phyloP scores from a whole-genome alignment of 2,888 invertebrate species.

The Ennomos fuscantarius region DNA sequence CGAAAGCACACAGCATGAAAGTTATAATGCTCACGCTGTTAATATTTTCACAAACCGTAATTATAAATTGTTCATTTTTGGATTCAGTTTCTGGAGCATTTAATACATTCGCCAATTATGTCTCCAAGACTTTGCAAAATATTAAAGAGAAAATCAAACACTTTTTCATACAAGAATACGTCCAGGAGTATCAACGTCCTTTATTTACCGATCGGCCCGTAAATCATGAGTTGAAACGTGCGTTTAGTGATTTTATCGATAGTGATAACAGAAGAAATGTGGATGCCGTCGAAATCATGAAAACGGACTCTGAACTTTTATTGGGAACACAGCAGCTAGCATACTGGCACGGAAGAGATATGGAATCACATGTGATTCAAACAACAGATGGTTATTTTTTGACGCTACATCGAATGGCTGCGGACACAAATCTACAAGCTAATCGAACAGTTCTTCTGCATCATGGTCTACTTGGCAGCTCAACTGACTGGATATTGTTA shows the following conservation, averaged over 20 bases:
- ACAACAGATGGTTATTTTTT: constrained; percentile 67
- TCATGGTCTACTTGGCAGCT: constrained; percentile 71
- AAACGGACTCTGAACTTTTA: constrained; percentile 18
- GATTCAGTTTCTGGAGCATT: constrained; percentile 42
- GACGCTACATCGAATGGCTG: constrained; percentile 58
- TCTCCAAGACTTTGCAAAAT: constrained; percentile 1
- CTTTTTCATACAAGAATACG: constrained; percentile 1
- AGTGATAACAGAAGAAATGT: background rate
- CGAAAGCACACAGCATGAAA: constrained; percentile 36
- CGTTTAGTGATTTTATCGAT: constrained; percentile 8
- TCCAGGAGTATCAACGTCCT: background rate
- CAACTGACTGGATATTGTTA: constrained; percentile 72
- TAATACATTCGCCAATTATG: constrained; percentile 2
- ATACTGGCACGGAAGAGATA: constrained; percentile 56
- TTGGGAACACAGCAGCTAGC: constrained; percentile 63
- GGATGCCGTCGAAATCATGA: background rate
- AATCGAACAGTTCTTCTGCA: constrained; percentile 61
- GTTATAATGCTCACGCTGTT: constrained; percentile 32
- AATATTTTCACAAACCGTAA: constrained; percentile 38
- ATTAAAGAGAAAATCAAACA: constrained; percentile 9
- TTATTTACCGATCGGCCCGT: constrained; percentile 7
- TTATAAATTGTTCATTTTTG: constrained; percentile 45
- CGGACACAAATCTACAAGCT: background rate
- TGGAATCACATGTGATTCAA: constrained; percentile 62
- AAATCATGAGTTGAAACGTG: background rate